Base-by-base conservation (phyloP, 2,888 invertebrate genomes). In the Oscheius sp. region DNA sequence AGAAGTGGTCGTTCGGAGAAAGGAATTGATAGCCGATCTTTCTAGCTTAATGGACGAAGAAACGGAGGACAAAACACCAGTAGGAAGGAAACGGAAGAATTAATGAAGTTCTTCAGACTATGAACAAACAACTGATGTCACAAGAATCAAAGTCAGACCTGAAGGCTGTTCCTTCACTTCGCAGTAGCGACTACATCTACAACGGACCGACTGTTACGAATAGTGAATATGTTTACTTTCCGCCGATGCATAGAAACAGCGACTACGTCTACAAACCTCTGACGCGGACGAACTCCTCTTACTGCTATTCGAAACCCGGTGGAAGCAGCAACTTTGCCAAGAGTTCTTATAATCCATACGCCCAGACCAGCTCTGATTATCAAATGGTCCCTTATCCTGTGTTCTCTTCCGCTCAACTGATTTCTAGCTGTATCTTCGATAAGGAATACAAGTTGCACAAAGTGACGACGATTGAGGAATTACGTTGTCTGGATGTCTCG, bases 151-250 rank as follows among this genome's bases (percentile, higher is more conserved):
- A n/a, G n/a, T n/a, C n/a, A 2, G 50, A 50, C 26, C 12, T 41
- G 41, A 41, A 41, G 41, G 41, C 41, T 20, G 20, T 41, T 12
- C 41, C 41, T n/a, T n/a, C 12, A 24, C 47, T 47, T 47, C 12
- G 47, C 47, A 47, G 12, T 12, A 47, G 47, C 47, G 47, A 47
- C 24, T 47, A 47, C 45, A 20, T 6, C 22, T 47, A 5, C 22
- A 2, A 5, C 12, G 12, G 12, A 12, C 22, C 17, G 4, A 22
- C n/a, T n/a, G 12, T 47, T 12, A 24, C 20, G 17, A 54, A 54
- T 44, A 59, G 59, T 30, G 59, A 59, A 41, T 59, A 59, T 28
- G 59, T 44, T 30, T 59, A 59, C 44, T 44, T 28, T 17, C 59
- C 59, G 28, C 44, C 44, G 2, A n/a, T 41, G 14, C 44, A 44